Base-by-base conservation (phyloP, 2,888 invertebrate species). In the Geotrupes spiniger region DNA sequence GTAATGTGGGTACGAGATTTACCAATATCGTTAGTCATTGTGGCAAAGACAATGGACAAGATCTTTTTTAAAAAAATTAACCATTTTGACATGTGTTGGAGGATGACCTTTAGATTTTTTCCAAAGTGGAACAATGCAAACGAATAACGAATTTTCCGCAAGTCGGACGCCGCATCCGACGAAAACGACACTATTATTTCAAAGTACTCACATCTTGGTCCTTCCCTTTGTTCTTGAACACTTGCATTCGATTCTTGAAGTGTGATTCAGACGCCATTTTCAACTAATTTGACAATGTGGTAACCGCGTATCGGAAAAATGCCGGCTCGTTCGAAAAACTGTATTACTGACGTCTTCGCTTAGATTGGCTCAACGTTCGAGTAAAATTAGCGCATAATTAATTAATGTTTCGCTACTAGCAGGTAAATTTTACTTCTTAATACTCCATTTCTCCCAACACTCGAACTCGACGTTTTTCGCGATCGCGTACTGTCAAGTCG, bases 141-240 rank as follows among this genome's bases (percentile, higher is more conserved):
- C 6, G 4, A 21, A 21, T 4, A 21, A 21, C n/a, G n/a, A 21
- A 21, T 21, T 21, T 4, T 21, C 21, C 3, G 21, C 3, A 21
- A 21, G 6, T 21, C 21, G 21, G 3, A 21, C 21, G 21, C 6
- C 21, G 21, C 21, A 21, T 6, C 3, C 21, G 6, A 21, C 21
- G 6, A 21, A 6, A 21, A 21, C 4, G 21, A 21, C 3, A 21
- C n/a, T n/a, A n/a, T 21, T 6, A 21, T 21, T 21, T 21, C 3
- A 21, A 21, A 21, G 21, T 74, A 86, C 92, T 88, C 81, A 95
- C 96, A 80, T 97, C 97, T 77, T 93, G 93, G 82, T 98, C 97
- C 82, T 97, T 98, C 71, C 97, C 97, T 82, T 93, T 93, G 83
- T 98, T 97, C 87, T 98, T 98, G 78, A 94, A 95, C 74, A 85